phyloP scores from a whole-genome alignment of 2,888 invertebrate species.

The Gerris lacustris region DNA sequence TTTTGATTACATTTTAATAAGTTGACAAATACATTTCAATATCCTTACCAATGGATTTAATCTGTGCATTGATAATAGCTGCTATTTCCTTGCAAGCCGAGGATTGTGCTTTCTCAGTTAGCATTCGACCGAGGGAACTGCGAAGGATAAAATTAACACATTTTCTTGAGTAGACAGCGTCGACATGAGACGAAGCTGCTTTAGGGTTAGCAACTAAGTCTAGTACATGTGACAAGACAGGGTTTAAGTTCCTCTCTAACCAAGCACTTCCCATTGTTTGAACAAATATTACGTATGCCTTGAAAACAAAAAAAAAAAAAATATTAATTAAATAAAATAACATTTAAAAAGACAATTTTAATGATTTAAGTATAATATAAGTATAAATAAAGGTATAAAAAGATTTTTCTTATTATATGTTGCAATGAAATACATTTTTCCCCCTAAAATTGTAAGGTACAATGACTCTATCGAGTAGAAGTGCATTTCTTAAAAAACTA shows the following conservation, averaged over 20 bases:
- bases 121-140: constrained; percentile 80
- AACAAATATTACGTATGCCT: constrained; percentile 92
- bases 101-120: constrained; percentile 93
- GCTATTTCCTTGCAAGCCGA: constrained; percentile 90
- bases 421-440: too few relatives aligned
- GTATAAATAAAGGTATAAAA: constrained; percentile 1
- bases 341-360: constrained; percentile 13
- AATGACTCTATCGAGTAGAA: too few relatives aligned
- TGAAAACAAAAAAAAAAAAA: constrained; percentile 31
- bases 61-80: constrained; percentile 81
- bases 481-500: too few relatives aligned
- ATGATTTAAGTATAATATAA: constrained; percentile 2
- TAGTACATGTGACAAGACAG: constrained; percentile 76
- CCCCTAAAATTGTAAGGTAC: too few relatives aligned
- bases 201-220: constrained; percentile 85
- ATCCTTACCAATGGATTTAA: constrained; percentile 67
- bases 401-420: neutral
- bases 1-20: too few relatives aligned
- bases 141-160: constrained; percentile 92
- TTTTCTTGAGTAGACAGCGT: constrained; percentile 93
- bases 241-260: constrained; percentile 82
- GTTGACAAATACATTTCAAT: neutral
- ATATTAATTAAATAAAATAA: neutral
- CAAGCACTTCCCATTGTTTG: constrained; percentile 87
- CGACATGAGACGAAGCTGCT: constrained; percentile 90